Conservation (phyloP, 2,113 vertebrate species). For the Arizona elegans region DNA sequence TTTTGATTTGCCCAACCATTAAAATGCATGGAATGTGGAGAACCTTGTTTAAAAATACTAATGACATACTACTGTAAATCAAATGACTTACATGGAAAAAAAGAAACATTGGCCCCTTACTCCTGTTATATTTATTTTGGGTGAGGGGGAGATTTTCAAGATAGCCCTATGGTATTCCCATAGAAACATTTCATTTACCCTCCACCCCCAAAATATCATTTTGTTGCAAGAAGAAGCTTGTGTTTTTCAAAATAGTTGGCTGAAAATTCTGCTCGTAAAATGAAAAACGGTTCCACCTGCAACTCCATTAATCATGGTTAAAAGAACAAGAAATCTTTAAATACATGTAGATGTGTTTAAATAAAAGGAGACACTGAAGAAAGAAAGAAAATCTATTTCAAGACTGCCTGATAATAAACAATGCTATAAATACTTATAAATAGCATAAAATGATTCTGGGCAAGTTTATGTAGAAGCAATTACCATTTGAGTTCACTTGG, state of each 20-base stretch:
- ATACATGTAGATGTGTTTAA: conserved; percentile 22
- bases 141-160: conserved; percentile 57
- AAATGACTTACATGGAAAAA: conserved; percentile 60
- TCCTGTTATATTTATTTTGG: conserved; percentile 69
- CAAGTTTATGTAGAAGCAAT: conserved; percentile 3
- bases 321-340: conserved; percentile 31
- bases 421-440: not conserved
- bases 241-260: conserved; percentile 13
- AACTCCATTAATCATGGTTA: conserved; percentile 11
- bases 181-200: not conserved
- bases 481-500: not conserved
- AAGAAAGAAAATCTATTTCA: not conserved
- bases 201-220: not conserved
- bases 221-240: conserved; percentile 18
- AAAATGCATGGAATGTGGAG: conserved; percentile 33
- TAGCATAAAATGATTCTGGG: not conserved
- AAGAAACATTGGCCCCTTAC: conserved; percentile 57
- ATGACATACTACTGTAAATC: conserved; percentile 55
- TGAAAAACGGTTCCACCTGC: not conserved
- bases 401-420: not conserved
- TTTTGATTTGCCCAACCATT: conserved; percentile 56
- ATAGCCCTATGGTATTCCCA: conserved; percentile 64
- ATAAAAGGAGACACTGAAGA: conserved; percentile 20
- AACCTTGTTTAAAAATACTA: conserved; percentile 61
- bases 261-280: conserved; percentile 35